Evolutionary conservation across 2,797 vertebrate species (phyloP).

Genomic region (Xiphophorus birchmanni): DNA sequence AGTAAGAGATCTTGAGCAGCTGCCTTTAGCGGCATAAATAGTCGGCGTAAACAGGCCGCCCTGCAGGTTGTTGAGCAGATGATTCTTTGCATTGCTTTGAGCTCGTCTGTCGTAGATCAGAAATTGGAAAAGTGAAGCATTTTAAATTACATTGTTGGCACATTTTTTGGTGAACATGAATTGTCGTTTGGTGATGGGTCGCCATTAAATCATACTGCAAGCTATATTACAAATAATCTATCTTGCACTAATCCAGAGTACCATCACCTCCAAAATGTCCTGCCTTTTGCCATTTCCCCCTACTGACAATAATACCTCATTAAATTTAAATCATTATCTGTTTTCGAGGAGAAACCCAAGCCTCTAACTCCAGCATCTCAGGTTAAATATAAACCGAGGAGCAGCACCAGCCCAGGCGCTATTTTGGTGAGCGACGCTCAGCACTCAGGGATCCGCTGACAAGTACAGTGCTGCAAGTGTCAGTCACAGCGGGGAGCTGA

Average conservation of each 20-base stretch:
- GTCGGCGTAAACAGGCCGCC: slow-evolving; percentile 37
- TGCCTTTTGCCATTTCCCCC: slow-evolving; percentile 24
- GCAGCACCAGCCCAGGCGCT: slow-evolving; percentile 69
- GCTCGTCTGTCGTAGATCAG: neutral
- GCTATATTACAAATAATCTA: slow-evolving; percentile 13
- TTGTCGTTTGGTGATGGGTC: neutral
- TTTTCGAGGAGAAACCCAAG: slow-evolving; percentile 66
- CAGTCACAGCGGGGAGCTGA: slow-evolving; percentile 69
- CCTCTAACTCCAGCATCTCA: slow-evolving; percentile 60
- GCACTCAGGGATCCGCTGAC: slow-evolving; percentile 79
- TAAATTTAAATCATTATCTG: slow-evolving; percentile 59
- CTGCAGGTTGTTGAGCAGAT: slow-evolving; percentile 36
- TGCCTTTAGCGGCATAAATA: slow-evolving; percentile 51
- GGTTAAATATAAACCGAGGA: slow-evolving; percentile 74
- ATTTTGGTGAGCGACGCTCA: slow-evolving; percentile 79
- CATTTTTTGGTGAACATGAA: neutral
- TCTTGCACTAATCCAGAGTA: slow-evolving; percentile 7
- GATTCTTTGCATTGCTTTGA: slow-evolving; percentile 16
- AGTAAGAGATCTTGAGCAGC: slow-evolving; percentile 53
- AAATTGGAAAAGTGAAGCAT: neutral
- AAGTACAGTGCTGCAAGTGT: slow-evolving; percentile 75
- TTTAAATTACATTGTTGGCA: neutral
- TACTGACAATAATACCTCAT: slow-evolving; percentile 53
- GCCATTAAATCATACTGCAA: neutral
- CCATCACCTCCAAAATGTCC: slow-evolving; percentile 20